Base-by-base conservation (phyloP, 2,888 invertebrate genomes). In the Arrhopalites spinosus region DNA sequence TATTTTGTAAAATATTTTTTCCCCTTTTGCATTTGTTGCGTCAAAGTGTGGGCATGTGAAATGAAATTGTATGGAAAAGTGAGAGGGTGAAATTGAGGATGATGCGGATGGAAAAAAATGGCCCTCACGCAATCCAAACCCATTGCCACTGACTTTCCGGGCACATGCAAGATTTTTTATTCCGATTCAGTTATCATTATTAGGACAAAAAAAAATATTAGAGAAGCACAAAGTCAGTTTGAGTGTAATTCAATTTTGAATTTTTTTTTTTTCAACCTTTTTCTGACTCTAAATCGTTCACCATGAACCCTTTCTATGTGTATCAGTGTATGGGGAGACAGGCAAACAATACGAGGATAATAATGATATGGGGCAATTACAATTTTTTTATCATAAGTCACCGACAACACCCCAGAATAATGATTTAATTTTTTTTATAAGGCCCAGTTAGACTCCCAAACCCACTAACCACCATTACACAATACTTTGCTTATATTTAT, bases 321-420 rank as follows among this genome's bases (percentile, higher is more conserved):
- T 36, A 11, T 36, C 5, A 7, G 36, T 36, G 36, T 3, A 36
- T 7, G 36, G 36, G 11, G 36, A 36, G 36, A 36, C 5, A 11
- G 36, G 36, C 11, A 36, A 36, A 36, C 36, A 7, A 11, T 36
- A 36, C 36, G 11, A 36, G n/a, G n/a, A n/a, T n/a, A n/a, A n/a
- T n/a, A n/a, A n/a, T n/a, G n/a, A n/a, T 45, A 36, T 1, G 11
- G 30, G 15, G 45, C 67, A 67, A 67, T 67, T 67, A 43, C 17
- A 45, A 68, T 68, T 25, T 68, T 68, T 47, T 68, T 50, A 45
- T 66, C 67, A 47, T 68, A 68, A 68, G 47, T 68, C 68, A 68
- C 45, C 25, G 47, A 45, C 27, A 45, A 45, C 47, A 47, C 68
- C 47, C 68, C 68, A 50, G 15, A 47, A 50, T 68, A 68, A 68